phyloP scores from a whole-genome alignment of 2,888 invertebrate species.

The Craniophora ligustri region DNA sequence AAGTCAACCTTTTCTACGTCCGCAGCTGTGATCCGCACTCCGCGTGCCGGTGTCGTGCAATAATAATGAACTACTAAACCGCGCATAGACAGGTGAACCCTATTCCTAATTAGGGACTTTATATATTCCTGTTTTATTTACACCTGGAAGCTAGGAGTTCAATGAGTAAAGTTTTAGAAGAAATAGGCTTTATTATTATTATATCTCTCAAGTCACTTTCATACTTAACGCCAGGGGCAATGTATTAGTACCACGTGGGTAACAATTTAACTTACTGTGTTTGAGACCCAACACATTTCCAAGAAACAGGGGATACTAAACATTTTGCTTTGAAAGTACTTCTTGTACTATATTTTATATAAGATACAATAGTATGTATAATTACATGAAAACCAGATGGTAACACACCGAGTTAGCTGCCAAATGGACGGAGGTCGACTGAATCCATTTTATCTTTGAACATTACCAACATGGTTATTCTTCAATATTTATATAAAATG shows the following conservation, averaged over 20 bases:
- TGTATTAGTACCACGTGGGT: too few species aligned
- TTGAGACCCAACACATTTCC: too few species aligned
- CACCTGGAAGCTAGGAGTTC: conserved; percentile 1
- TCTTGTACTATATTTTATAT: too few species aligned
- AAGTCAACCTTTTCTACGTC: conserved; percentile 44
- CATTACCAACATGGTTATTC: conserved; percentile 62
- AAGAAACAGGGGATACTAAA: too few species aligned
- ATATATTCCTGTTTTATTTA: neutral
- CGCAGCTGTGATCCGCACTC: conserved; percentile 35
- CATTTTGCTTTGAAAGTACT: too few species aligned
- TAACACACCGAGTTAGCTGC: conserved; percentile 28
- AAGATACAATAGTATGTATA: too few species aligned
- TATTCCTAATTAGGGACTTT: conserved; percentile 22
- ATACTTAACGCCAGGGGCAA: too few species aligned
- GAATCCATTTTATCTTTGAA: conserved; percentile 60
- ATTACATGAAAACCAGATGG: conserved; percentile 23
- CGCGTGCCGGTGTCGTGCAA: conserved; percentile 38
- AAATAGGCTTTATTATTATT: too few species aligned
- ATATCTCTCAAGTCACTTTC: too few species aligned
- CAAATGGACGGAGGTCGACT: conserved; percentile 45
- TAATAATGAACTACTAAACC: conserved; percentile 51
- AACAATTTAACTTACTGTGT: too few species aligned
- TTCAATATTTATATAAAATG: conserved; percentile 77
- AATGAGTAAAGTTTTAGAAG: too few species aligned
- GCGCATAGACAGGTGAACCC: conserved; percentile 38